Base-by-base conservation (phyloP, 1,140 invertebrate genomes). In the Sminthurides bifidus region DNA sequence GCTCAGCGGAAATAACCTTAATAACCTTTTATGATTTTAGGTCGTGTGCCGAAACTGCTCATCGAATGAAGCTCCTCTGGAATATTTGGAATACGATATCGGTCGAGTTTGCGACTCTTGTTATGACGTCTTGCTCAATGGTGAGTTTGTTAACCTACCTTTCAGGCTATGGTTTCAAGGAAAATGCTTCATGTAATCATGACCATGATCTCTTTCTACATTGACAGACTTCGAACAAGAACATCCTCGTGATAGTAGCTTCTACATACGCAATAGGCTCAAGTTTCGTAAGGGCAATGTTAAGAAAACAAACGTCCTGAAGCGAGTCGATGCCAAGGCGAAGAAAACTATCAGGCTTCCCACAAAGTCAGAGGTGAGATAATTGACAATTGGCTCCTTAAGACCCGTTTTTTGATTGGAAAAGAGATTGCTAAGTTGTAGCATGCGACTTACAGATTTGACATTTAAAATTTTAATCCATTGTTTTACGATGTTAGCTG, bases 1-100 rank as follows among this genome's bases (percentile, higher is more conserved):
- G 52, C 1, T n/a, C 2, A 50, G n/a, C 33, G 33, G 10, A 46
- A 3, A 15, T 46, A 23, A 26, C 21, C 10, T 0, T 44, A 17
- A 45, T 44, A 21, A 23, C 4, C 23, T 5, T 17, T 41, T 17
- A 56, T 58, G 49, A 56, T 67, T 68, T 5, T 60, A 83, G 80
- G 79, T 85, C 49, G 76, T 85, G 17, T 86, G 83, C 66, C 70
- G 77, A 8, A 75, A 75, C 61, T 86, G 83, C 68, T 85, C 82
- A 29, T 76, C 78, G 57, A 79, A 81, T 66, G 77, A 78, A 65
- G 76, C 81, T 45, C 74, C 81, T 14, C 72, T 85, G 35, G 74
- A 77, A 49, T 84, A 85, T 66, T 75, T 79, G 52, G 76, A 79
- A 17, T 69, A 75, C 67, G 71, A 77, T 54, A 53, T 72, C n/a